Conservation (phyloP, 2,797 vertebrate species). For the Trichosurus vulpecula region DNA sequence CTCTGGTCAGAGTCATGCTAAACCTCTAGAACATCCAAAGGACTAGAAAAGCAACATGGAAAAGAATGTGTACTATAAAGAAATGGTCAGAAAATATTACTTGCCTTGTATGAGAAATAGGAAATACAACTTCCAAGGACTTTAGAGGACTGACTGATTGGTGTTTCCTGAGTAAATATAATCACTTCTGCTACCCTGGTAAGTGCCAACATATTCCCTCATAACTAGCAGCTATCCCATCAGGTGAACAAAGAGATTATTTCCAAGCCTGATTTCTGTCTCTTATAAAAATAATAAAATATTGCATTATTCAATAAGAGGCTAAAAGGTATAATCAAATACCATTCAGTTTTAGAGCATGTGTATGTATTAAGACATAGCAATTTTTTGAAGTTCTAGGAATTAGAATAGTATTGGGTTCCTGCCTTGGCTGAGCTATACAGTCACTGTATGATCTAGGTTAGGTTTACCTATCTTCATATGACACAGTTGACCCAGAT, state of each 20-base stretch:
- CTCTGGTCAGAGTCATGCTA: too few species aligned
- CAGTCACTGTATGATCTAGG: background rate
- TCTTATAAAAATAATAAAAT: background rate
- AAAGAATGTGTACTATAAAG: background rate
- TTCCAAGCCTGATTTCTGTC: background rate
- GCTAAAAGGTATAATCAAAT: background rate
- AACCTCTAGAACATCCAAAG: background rate
- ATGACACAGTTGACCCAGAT: background rate
- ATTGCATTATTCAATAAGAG: background rate
- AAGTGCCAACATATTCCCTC: background rate
- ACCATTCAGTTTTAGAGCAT: background rate
- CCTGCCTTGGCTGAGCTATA: conserved; percentile 48
- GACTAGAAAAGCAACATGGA: background rate
- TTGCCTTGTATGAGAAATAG: background rate
- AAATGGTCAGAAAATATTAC: background rate
- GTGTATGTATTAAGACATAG: background rate
- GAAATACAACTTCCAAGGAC: background rate
- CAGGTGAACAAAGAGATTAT: background rate
- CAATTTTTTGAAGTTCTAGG: background rate
- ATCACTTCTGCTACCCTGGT: background rate
- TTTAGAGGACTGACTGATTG: background rate
- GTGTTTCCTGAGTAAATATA: background rate
- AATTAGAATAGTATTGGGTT: background rate
- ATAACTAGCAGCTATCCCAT: background rate
- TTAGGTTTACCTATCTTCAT: background rate